Evolutionary conservation across 2,888 invertebrate species (phyloP), one percentile per base, ranked within the genome.

Genomic region (Helleia helle): DNA sequence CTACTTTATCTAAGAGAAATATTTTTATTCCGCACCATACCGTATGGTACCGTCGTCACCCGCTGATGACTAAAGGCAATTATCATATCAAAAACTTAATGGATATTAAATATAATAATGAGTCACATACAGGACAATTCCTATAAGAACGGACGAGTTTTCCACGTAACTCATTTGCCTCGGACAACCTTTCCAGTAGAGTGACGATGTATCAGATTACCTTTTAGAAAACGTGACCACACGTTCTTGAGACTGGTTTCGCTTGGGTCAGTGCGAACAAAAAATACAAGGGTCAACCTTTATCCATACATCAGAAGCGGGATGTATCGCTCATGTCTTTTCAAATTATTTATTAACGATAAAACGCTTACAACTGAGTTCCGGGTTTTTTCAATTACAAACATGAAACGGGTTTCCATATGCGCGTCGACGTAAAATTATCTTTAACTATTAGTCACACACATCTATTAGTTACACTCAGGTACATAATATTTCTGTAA

Each of bases 91-190:
- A 11, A 6, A 11, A 11, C 8, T 18, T 22, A 15, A 30, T 15
- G 5, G 9, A 15, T 30, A 15, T 14, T 22, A 12, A 8, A 34
- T 34, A 34, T 18, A 17, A 30, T 6, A 11, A 22, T 34, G 34
- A 17, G 7, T 22, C 34, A 75, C 72, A 74, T 58, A n/a, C n/a
- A n/a, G n/a, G n/a, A n/a, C 39, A 40, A 22, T 36, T 52, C 47
- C 60, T 48, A 68, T 58, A 48, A 65, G 65, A 70, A 69, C 70
- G 67, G 66, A 62, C 56, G 56, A 59, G 54, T 54, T 53, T 49
- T 49, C 40, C 41, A 49, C 50, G 55, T 52, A 50, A 44, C 48
- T 59, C 55, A 56, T 65, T 69, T 68, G 64, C 67, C 62, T 64
- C 50, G 57, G 38, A 41, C 56, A 66, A 61, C 65, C 66, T 71